Base-by-base conservation (phyloP, 2,113 vertebrate species). In the Elachura formosa region DNA sequence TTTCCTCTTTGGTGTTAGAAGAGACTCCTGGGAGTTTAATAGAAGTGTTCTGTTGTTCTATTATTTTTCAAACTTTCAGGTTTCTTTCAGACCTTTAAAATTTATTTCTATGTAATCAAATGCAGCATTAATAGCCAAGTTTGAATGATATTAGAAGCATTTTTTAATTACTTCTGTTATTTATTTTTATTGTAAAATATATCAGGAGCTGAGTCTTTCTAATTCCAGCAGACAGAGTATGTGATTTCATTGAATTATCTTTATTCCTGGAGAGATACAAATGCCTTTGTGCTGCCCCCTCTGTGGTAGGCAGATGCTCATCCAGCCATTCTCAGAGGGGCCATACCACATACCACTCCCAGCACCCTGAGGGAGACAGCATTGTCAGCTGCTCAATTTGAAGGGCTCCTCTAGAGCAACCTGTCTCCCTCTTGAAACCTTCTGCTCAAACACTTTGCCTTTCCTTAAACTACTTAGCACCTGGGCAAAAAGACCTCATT, bases 271-370 rank as follows among this genome's bases (percentile, higher is more conserved):
- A 15, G 4, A 56, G 19, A 26, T 9, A 23, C 0, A 0, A 56
- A 36, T 0, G 1, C n/a, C 11, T 83, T 33, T 23, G 19, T 59
- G 41, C 8, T 62, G 31, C 14, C 40, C 14, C 4, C 18, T 33
- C 16, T 62, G 33, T 3, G 10, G 18, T 2, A 40, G n/a, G 54
- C 56, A 69, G 21, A 18, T 0, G 0, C 8, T 45, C 0, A 0
- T 20, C 23, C 23, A 76, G 21, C 40, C 43, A 21, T 23, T 34
- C 10, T 77, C 33, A 55, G 29, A 54, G 24, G 29, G 40, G 41
- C 26, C 0, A 0, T 22, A 17, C 9, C 49, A 34, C 20, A 23
- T 0, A 1, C 89, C 94, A 49, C 67, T 83, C 31, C 49, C 58
- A 89, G 76, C 59, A 66, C 26, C 43, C 86, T 86, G 89, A 92